Percentiles rank a stretch among this genome's conserved stretches.
Evolutionary conservation across 2,888 invertebrate genomes (phyloP).

Genomic region (Ischnura elegans): DNA sequence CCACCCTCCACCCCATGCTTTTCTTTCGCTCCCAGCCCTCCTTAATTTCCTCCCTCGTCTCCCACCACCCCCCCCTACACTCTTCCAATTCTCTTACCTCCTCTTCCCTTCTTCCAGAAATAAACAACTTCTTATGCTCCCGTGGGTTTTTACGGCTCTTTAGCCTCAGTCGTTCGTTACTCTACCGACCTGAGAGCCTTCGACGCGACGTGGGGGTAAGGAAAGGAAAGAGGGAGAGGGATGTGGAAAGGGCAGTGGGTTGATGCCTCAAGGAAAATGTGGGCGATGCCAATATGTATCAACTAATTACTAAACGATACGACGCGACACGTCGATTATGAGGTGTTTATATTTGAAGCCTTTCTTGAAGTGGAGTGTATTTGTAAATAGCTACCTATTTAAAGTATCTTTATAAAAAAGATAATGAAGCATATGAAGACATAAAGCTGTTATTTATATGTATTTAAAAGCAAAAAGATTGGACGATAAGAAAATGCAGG

Average conservation of each 20-base stretch:
- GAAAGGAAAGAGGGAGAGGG: neutral
- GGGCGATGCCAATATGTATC: too few relatives aligned
- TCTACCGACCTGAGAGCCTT: neutral
- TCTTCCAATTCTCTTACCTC: neutral
- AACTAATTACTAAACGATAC: too few relatives aligned
- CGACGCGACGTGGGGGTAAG: neutral
- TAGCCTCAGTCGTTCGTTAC: conserved; percentile 23
- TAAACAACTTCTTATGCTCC: conserved; percentile 53
- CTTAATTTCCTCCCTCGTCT: neutral
- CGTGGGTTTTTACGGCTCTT: conserved; percentile 58
- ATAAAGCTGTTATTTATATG: too few relatives aligned
- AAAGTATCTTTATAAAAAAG: too few relatives aligned
- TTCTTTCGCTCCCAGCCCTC: neutral
- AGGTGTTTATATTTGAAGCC: too few relatives aligned
- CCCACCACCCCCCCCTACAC: neutral
- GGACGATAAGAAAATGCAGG: too few relatives aligned
- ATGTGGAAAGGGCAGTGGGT: neutral
- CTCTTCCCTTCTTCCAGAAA: conserved; percentile 40
- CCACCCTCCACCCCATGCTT: neutral
- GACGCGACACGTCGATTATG: too few relatives aligned
- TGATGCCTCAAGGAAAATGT: neutral
- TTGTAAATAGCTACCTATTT: too few relatives aligned
- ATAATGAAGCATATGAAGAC: too few relatives aligned
- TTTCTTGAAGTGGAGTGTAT: too few relatives aligned
- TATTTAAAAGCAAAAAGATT: too few relatives aligned